Evolutionary conservation across 2,113 vertebrate genomes (phyloP).

Genomic region (Neofelis nebulosa): DNA sequence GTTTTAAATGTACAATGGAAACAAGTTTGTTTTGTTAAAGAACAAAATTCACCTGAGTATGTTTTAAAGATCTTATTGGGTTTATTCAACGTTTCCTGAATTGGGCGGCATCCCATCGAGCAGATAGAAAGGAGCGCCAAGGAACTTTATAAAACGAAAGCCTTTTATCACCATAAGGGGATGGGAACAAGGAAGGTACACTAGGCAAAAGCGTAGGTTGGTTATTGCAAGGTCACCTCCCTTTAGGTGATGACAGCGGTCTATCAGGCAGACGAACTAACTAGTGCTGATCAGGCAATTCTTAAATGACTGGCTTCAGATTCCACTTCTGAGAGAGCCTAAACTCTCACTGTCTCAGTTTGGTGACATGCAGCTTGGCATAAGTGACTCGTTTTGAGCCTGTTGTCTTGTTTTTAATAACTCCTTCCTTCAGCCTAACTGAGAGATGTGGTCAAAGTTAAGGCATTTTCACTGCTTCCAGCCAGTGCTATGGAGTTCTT

Average conservation of each 20-base stretch:
- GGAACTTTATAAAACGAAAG: neutral
- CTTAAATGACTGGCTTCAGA: neutral
- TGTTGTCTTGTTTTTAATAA: neutral
- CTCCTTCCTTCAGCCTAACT: neutral
- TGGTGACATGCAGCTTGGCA: neutral
- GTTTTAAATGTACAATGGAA: neutral
- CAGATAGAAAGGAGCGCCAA: neutral
- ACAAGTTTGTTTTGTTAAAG: neutral
- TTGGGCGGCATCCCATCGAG: neutral
- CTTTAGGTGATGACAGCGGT: neutral
- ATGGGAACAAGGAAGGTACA: neutral
- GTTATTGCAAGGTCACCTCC: neutral
- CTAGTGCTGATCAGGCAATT: neutral
- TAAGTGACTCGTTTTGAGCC: neutral
- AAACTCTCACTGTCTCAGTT: neutral
- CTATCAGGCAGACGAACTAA: neutral
- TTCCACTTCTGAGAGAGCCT: neutral
- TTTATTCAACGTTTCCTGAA: neutral
- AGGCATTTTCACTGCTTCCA: neutral
- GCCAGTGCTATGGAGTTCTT: neutral
- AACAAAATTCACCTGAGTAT: neutral
- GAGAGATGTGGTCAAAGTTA: neutral
- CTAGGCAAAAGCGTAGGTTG: neutral
- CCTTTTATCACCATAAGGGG: neutral
- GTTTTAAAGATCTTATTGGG: neutral